Conservation (phyloP, 2,888 invertebrate genomes). For the Drosophila colorata region DNA sequence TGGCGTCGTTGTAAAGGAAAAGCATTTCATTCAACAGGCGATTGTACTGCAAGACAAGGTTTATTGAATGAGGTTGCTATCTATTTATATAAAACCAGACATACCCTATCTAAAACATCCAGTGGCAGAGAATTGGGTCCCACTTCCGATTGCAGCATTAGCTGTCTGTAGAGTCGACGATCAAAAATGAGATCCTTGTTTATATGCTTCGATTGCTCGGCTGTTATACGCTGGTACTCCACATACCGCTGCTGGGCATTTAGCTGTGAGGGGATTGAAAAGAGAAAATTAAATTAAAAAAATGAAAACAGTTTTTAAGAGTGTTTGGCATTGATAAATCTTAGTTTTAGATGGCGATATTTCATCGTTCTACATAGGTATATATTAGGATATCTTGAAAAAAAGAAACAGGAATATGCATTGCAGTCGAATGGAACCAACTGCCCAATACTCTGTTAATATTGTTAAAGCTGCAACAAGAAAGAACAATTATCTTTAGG, state of each 20-base stretch:
- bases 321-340: too few relatives aligned
- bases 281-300: background rate
- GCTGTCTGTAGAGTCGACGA: conserved; percentile 89
- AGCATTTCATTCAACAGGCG: conserved; percentile 95
- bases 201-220: conserved; percentile 90
- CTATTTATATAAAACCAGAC: conserved; percentile 45
- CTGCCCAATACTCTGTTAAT: too few relatives aligned
- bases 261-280: conserved; percentile 86
- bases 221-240: conserved; percentile 92
- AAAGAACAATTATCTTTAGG: too few relatives aligned
- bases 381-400: too few relatives aligned
- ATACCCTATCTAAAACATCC: conserved; percentile 93
- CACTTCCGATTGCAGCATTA: conserved; percentile 91
- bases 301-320: too few relatives aligned
- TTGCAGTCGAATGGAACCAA: too few relatives aligned
- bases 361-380: too few relatives aligned
- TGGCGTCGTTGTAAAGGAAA: conserved; percentile 93
- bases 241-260: conserved; percentile 93
- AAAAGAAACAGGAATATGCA: too few relatives aligned
- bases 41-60: conserved; percentile 88
- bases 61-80: background rate
- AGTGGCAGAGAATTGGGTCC: conserved; percentile 94
- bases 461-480: too few relatives aligned
- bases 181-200: conserved; percentile 89
- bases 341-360: too few relatives aligned